A percentile compares a stretch with the other conserved stretches of the same genome.
Evolutionary conservation across 2,797 vertebrate species (phyloP).

Genomic region (Liparis tanakae): DNA sequence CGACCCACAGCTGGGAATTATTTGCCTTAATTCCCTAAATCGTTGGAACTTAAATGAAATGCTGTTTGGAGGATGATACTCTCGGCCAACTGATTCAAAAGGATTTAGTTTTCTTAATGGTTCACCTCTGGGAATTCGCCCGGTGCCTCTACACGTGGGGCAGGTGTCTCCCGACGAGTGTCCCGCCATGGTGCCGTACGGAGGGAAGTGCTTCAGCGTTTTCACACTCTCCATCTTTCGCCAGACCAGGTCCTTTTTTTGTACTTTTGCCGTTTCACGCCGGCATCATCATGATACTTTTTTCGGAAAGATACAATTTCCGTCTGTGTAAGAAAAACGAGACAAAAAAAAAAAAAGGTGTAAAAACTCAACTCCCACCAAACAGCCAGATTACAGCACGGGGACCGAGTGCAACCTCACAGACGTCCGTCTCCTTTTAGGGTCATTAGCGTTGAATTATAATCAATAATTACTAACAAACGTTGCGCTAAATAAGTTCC

Average conservation of each 20-base stretch:
- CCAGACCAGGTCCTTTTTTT: constrained; percentile 30
- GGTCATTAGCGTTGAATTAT: background rate
- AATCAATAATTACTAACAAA: background rate
- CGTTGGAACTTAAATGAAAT: constrained; percentile 20
- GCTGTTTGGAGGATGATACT: background rate
- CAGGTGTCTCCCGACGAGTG: constrained; percentile 73
- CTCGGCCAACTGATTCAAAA: background rate
- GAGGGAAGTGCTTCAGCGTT: constrained; percentile 50
- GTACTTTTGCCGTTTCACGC: background rate
- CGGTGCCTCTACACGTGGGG: constrained; percentile 88
- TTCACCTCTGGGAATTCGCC: constrained; percentile 86
- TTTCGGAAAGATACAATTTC: background rate
- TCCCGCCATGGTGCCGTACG: constrained; percentile 70
- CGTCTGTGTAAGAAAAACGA: constrained; percentile 13
- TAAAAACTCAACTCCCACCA: background rate
- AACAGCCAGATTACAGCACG: no score
- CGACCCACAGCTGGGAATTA: background rate
- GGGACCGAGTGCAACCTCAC: no score
- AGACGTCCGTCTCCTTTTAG: no score
- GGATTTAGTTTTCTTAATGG: background rate
- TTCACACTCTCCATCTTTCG: constrained; percentile 42
- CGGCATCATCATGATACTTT: constrained; percentile 19
- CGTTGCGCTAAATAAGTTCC: no score
- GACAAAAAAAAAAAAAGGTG: background rate
- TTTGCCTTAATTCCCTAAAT: background rate